Conservation (phyloP, 2,113 vertebrate species). For the Chloropsis hardwickii region DNA sequence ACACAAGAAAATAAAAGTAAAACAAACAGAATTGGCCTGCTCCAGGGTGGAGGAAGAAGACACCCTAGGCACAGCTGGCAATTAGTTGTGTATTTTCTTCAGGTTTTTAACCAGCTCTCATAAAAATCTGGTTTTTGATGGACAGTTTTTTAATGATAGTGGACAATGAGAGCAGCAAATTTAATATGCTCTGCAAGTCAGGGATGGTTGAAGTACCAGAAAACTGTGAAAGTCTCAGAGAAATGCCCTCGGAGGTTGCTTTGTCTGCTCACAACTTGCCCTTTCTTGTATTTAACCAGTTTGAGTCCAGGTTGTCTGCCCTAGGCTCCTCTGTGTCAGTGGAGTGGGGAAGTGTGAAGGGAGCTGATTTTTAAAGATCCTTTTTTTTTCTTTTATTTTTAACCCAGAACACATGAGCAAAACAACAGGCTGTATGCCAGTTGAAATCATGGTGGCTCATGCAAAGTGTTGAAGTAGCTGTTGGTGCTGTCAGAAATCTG, state of each 20-base stretch:
- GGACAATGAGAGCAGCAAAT: neutral
- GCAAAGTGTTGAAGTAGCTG: neutral
- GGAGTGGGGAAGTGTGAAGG: neutral
- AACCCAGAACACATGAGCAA: neutral
- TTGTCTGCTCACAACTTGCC: neutral
- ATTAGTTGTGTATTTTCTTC: neutral
- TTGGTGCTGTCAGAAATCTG: neutral
- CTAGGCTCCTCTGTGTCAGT: neutral
- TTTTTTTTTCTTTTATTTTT: neutral
- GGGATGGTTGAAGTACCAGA: neutral
- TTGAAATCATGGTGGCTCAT: neutral
- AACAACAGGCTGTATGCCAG: neutral
- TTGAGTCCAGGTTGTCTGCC: neutral
- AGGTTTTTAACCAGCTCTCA: neutral
- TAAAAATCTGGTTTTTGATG: neutral
- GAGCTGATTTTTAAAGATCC: neutral
- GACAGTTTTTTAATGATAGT: neutral
- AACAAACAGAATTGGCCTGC: neutral
- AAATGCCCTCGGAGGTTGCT: conserved; percentile 5
- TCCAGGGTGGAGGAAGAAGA: neutral
- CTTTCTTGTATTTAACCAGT: neutral
- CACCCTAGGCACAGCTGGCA: neutral
- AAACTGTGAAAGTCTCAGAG: conserved; percentile 17
- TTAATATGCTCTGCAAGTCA: neutral
- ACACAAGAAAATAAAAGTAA: neutral